phyloP scores from a whole-genome alignment of 2,797 vertebrate genomes.

The Sebastes nivosus region DNA sequence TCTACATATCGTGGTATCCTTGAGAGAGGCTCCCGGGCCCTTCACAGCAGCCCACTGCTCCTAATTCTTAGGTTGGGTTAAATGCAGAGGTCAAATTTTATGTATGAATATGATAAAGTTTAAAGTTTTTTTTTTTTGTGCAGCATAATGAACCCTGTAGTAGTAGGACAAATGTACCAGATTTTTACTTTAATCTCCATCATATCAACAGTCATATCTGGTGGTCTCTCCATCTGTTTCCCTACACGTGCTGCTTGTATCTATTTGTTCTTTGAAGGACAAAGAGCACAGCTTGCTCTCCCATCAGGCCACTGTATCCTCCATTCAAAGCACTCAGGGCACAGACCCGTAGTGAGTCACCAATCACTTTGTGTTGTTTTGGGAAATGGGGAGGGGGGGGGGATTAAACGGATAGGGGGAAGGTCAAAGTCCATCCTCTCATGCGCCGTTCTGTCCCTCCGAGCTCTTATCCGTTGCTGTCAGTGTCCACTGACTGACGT shows the following conservation, averaged over 20 bases:
- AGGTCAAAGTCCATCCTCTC: slow-evolving; percentile 81
- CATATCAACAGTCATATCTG: background rate
- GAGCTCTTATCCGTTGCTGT: slow-evolving; percentile 78
- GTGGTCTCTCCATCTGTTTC: slow-evolving; percentile 1
- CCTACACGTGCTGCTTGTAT: background rate
- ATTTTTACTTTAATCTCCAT: background rate
- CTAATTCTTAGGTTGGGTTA: too few relatives aligned
- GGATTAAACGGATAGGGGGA: slow-evolving; percentile 68
- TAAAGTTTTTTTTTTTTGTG: too few relatives aligned
- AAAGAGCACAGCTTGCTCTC: slow-evolving; percentile 57
- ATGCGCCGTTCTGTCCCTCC: slow-evolving; percentile 73
- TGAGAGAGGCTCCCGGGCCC: too few relatives aligned
- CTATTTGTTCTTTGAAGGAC: slow-evolving; percentile 60
- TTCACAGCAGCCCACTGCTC: too few relatives aligned
- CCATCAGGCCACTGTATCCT: slow-evolving; percentile 43
- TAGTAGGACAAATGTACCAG: background rate
- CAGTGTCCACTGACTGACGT: slow-evolving; percentile 81
- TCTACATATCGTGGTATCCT: too few relatives aligned
- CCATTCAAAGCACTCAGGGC: slow-evolving; percentile 48
- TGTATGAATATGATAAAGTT: too few relatives aligned
- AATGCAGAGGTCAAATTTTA: too few relatives aligned
- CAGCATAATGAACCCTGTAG: too few relatives aligned
- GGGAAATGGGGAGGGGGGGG: slow-evolving; percentile 4
- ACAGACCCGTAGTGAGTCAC: slow-evolving; percentile 43
- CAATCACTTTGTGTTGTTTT: slow-evolving; percentile 53